Conservation (phyloP, 2,888 invertebrate genomes). For the Acanthosepion pharaonis region DNA sequence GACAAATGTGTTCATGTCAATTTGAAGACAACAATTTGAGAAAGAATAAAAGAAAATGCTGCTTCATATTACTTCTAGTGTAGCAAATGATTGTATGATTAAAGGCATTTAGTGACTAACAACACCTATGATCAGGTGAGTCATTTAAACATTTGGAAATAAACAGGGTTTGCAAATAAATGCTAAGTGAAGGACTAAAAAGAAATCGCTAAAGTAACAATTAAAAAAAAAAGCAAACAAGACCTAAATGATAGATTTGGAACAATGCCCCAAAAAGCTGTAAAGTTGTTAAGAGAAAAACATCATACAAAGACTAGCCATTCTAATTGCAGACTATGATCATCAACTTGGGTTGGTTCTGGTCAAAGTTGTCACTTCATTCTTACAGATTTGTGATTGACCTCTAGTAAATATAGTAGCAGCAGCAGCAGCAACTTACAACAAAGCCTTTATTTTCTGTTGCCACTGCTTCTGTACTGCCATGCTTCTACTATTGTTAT, state of each 20-base stretch:
- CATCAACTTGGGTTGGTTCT: not conserved
- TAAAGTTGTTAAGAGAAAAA: not conserved
- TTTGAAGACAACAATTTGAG: too few relatives aligned
- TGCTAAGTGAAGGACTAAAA: not conserved
- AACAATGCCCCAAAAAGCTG: not conserved
- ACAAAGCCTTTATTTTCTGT: too few relatives aligned
- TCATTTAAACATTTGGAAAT: constrained; percentile 23
- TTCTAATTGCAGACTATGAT: not conserved
- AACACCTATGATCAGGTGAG: constrained; percentile 33
- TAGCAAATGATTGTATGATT: not conserved
- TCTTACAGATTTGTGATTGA: not conserved
- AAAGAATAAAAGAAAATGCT: not conserved
- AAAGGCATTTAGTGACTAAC: not conserved
- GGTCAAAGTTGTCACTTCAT: not conserved
- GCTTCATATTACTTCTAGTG: not conserved
- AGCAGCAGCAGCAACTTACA: not conserved
- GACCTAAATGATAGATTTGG: not conserved
- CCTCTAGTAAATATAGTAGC: not conserved
- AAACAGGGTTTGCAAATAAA: not conserved
- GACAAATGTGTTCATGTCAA: too few relatives aligned
- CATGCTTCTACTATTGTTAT: too few relatives aligned
- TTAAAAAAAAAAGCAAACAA: not conserved
- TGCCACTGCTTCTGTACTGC: too few relatives aligned
- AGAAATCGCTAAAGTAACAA: not conserved
- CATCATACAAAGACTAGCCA: not conserved